phyloP scores from a whole-genome alignment of 37 sponge, comb jelly and placozoan genomes.

The Spongilla lacustris region DNA sequence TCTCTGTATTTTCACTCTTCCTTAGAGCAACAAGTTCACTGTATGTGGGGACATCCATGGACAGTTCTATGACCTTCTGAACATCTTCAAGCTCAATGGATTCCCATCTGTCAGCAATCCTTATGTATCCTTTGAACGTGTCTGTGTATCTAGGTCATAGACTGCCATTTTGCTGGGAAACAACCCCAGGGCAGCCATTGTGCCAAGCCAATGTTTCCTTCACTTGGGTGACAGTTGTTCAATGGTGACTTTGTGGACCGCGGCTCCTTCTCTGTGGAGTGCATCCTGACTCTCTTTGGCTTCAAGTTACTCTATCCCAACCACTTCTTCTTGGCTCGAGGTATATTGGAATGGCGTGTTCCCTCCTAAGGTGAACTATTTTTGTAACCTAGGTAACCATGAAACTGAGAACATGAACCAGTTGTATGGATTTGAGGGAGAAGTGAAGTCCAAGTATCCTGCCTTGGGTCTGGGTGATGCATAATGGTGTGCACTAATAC shows the following conservation, averaged over 20 bases:
- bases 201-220: background rate
- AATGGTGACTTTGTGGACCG: constrained; percentile 99
- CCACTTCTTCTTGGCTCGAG: constrained; percentile 91
- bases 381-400: constrained; percentile 83
- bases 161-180: background rate
- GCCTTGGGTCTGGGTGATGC: background rate
- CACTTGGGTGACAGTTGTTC: constrained; percentile 74
- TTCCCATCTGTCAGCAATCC: constrained; percentile 91
- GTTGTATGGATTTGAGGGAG: constrained; percentile 99
- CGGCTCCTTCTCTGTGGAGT: constrained; percentile 96
- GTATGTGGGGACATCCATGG: constrained; percentile 99
- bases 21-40: constrained; percentile 83
- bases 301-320: constrained; percentile 94
- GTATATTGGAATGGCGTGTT: constrained; percentile 28
- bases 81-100: constrained; percentile 96
- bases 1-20: background rate
- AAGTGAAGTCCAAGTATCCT: constrained; percentile 88
- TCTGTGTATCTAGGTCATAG: background rate
- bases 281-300: constrained; percentile 90
- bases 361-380: background rate
- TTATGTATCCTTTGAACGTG: constrained; percentile 76
- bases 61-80: constrained; percentile 96
- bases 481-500: background rate
- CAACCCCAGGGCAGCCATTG: background rate
- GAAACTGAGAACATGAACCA: constrained; percentile 93